Evolutionary conservation across 1,140 invertebrate genomes (phyloP).

Genomic region (Calliopsis andreniformis): DNA sequence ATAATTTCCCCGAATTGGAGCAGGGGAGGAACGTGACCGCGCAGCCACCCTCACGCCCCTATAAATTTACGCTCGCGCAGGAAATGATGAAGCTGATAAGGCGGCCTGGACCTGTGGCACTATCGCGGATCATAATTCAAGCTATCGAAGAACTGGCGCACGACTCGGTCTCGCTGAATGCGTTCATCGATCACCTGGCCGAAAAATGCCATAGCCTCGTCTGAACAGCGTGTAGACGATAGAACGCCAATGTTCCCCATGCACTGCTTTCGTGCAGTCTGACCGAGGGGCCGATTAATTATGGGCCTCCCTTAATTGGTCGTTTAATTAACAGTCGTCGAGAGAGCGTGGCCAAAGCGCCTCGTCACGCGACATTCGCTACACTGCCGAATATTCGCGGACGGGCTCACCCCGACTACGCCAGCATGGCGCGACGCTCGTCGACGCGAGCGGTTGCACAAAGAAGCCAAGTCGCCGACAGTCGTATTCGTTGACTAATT

Average conservation of each 20-base stretch:
- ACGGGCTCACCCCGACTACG: conserved; percentile 48
- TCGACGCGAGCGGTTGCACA: conserved; percentile 12
- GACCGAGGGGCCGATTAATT: conserved; percentile 55
- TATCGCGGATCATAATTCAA: conserved; percentile 59
- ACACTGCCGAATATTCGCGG: conserved; percentile 46
- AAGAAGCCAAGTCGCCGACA: conserved; percentile 41
- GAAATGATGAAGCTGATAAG: conserved; percentile 58
- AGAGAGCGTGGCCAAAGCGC: conserved; percentile 12
- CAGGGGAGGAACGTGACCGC: neutral
- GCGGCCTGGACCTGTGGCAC: conserved; percentile 25
- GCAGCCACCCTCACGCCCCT: conserved; percentile 1
- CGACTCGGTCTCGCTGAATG: conserved; percentile 18
- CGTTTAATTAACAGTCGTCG: conserved; percentile 61
- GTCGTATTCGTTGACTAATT: conserved; percentile 58
- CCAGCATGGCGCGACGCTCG: conserved; percentile 20
- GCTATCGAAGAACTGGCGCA: conserved; percentile 26
- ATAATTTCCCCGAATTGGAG: neutral
- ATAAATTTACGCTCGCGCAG: conserved; percentile 48
- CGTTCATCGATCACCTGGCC: conserved; percentile 54
- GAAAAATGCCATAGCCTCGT: neutral
- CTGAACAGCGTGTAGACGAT: conserved; percentile 24
- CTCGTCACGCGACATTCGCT: conserved; percentile 60
- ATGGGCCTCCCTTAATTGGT: conserved; percentile 57
- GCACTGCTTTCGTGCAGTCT: conserved; percentile 26
- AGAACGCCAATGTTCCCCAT: neutral